A percentile compares a stretch with the other conserved stretches of the same genome.
Conservation (phyloP, 1,140 invertebrate genomes). For the Papilio polyxenes region DNA sequence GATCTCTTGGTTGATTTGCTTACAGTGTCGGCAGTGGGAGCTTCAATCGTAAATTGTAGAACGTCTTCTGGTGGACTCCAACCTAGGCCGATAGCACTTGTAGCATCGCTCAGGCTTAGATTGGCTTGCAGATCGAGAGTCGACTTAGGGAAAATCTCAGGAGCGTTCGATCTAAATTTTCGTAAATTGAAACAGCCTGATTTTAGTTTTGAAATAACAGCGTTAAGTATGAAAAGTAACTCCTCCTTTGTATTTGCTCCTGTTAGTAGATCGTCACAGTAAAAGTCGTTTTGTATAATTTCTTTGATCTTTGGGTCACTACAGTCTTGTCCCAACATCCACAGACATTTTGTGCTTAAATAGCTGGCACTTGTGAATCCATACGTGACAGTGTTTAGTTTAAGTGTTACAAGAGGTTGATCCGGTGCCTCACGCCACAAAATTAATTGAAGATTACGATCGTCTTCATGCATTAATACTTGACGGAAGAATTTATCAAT, state of each 20-base stretch:
- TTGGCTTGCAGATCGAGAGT: constrained; percentile 15
- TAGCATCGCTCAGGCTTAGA: constrained; percentile 6
- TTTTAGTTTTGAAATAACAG: constrained; percentile 30
- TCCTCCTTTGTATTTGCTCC: constrained; percentile 50
- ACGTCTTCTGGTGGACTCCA: constrained; percentile 44
- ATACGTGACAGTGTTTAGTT: constrained; percentile 55
- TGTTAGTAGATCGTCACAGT: constrained; percentile 76
- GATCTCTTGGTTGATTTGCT: constrained; percentile 35
- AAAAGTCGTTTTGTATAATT: constrained; percentile 68
- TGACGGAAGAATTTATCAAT: constrained; percentile 51
- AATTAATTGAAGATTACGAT: constrained; percentile 61
- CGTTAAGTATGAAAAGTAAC: constrained; percentile 40
- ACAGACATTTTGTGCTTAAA: constrained; percentile 58
- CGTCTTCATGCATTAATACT: constrained; percentile 42
- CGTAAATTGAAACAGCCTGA: constrained; percentile 44
- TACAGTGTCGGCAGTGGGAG: constrained; percentile 14
- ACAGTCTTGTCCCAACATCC: constrained; percentile 55
- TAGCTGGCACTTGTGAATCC: constrained; percentile 61
- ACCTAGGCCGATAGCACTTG: constrained; percentile 42
- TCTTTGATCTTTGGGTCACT: constrained; percentile 45
- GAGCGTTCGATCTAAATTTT: constrained; percentile 41
- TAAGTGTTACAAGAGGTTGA: constrained; percentile 46
- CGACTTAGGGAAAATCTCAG: background rate
- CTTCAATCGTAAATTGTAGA: constrained; percentile 38
- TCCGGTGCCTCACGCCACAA: constrained; percentile 58